Evolutionary conservation across 1,140 invertebrate genomes (phyloP).

Genomic region (Drosophila oshimai): DNA sequence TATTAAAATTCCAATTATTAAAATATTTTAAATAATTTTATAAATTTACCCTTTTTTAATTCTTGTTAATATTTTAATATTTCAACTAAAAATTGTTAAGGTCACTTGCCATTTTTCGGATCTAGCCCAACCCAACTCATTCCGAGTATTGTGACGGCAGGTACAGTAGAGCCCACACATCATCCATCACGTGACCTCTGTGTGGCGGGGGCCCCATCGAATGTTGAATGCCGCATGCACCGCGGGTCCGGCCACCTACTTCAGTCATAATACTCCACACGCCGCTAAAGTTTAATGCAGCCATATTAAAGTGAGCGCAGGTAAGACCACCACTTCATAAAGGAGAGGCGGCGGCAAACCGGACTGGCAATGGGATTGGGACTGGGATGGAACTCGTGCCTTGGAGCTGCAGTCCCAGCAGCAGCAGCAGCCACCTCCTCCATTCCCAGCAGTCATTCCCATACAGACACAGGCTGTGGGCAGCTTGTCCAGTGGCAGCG

Average conservation of each 20-base stretch:
- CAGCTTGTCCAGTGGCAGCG: conserved; percentile 74
- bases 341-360: conserved; percentile 41
- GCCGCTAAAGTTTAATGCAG: conserved; percentile 63
- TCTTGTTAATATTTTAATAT: neutral
- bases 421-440: neutral
- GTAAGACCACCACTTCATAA: conserved; percentile 68
- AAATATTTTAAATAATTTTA: neutral
- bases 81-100: neutral
- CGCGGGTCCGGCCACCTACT: conserved; percentile 66
- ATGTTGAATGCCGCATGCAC: no score
- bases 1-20: neutral
- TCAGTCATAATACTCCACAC: conserved; percentile 72
- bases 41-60: neutral
- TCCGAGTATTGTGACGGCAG: neutral
- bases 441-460: neutral
- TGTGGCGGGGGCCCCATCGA: conserved; percentile 21
- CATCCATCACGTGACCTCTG: conserved; percentile 63
- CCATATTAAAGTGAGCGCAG: conserved; percentile 71
- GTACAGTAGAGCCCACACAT: conserved; percentile 49
- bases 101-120: neutral
- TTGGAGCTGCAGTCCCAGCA: neutral
- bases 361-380: conserved; percentile 30
- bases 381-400: conserved; percentile 25
- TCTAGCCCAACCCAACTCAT: neutral
- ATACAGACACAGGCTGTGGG: conserved; percentile 32